Evolutionary conservation across 2,888 invertebrate species (phyloP).

Genomic region (Zeuzera pyrina): DNA sequence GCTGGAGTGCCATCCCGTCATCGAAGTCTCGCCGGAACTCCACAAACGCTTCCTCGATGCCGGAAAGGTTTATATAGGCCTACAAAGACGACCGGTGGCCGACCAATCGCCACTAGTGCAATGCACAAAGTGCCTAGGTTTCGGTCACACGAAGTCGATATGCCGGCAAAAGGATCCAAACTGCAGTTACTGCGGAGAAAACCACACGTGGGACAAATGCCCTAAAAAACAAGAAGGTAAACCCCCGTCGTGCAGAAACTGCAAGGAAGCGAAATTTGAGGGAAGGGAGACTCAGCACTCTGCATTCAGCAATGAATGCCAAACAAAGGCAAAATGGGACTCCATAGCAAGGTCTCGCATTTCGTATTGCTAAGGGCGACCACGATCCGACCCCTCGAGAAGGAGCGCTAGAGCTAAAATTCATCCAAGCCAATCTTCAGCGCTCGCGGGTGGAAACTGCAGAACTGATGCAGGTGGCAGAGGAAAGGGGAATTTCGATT

Average conservation of each 20-base stretch:
- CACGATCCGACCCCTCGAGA: too few relatives aligned
- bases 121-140: constrained; percentile 18
- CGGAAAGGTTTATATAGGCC: constrained; percentile 3
- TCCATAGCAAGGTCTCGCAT: too few relatives aligned
- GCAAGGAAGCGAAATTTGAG: constrained; percentile 2
- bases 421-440: too few relatives aligned
- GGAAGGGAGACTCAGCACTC: not conserved
- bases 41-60: constrained; percentile 8
- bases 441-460: too few relatives aligned
- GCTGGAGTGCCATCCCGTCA: constrained; percentile 13
- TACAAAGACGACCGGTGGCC: too few relatives aligned
- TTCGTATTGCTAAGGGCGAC: too few relatives aligned
- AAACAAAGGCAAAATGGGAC: too few relatives aligned
- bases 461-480: too few relatives aligned
- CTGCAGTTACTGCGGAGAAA: constrained; percentile 21
- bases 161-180: constrained; percentile 12
- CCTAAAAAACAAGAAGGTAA: not conserved
- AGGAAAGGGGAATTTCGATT: too few relatives aligned
- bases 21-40: constrained; percentile 14
- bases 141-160: constrained; percentile 6
- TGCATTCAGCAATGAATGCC: too few relatives aligned
- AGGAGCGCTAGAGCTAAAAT: too few relatives aligned
- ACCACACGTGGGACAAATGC: too few relatives aligned
- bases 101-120: constrained; percentile 8
- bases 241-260: constrained; percentile 10